phyloP scores from a whole-genome alignment of 1,140 invertebrate genomes.

The Venustaconcha ellipsiformis region DNA sequence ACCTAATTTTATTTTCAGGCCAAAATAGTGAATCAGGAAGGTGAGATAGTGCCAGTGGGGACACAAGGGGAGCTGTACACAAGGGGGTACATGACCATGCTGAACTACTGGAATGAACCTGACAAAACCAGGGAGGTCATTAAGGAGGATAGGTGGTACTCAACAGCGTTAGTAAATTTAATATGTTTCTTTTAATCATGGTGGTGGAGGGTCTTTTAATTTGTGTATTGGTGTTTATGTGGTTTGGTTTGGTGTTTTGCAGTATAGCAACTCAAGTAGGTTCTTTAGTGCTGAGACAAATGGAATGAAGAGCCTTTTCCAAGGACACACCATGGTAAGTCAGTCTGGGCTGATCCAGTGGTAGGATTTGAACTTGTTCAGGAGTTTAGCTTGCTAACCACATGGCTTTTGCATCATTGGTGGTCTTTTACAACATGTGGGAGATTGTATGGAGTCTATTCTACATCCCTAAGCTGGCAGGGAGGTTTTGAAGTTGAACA shows the following conservation, averaged over 20 bases:
- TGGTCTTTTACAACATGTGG: too few relatives aligned
- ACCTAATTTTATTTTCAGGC: constrained; percentile 60
- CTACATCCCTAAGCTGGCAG: not conserved
- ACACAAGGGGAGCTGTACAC: constrained; percentile 85
- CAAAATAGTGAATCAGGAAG: constrained; percentile 81
- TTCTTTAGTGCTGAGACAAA: not conserved
- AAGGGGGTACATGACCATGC: constrained; percentile 85
- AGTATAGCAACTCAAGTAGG: not conserved
- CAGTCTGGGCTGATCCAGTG: too few relatives aligned
- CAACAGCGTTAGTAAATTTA: constrained; percentile 82
- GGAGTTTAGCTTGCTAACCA: not conserved
- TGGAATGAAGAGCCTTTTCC: too few relatives aligned
- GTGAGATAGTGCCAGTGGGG: constrained; percentile 80
- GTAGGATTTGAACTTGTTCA: constrained; percentile 18
- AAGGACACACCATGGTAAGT: too few relatives aligned
- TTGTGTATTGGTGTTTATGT: not conserved
- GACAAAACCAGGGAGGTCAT: constrained; percentile 84
- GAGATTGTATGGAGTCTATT: constrained; percentile 3
- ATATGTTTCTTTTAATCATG: too few relatives aligned
- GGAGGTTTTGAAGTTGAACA: not conserved
- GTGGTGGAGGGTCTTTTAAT: too few relatives aligned
- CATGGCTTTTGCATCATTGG: too few relatives aligned
- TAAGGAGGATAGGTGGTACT: constrained; percentile 83
- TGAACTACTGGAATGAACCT: constrained; percentile 88
- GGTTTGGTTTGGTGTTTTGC: not conserved